A percentile compares a stretch with the other conserved stretches of the same genome.
Conservation (phyloP, 2,888 invertebrate genomes). For the Parnassius mnemosyne region DNA sequence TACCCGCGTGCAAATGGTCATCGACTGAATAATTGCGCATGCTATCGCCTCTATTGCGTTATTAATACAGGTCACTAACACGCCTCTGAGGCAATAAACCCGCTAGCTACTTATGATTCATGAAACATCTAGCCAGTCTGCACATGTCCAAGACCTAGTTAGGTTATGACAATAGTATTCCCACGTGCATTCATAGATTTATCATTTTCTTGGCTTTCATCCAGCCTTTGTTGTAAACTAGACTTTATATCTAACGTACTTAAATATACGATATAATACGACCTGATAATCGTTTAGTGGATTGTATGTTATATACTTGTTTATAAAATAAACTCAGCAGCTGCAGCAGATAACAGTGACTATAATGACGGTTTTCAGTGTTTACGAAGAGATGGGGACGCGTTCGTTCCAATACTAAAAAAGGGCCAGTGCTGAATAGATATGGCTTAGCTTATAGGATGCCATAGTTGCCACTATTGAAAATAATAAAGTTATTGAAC, state of each 20-base stretch:
- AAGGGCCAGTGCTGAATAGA: no score
- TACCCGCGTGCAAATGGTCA: slow-evolving; percentile 11
- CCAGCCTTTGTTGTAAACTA: slow-evolving; percentile 5
- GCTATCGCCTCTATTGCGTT: slow-evolving; percentile 37
- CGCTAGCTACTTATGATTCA: slow-evolving; percentile 29
- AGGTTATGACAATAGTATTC: slow-evolving; percentile 24
- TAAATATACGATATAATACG: no score
- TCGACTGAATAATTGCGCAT: slow-evolving; percentile 13
- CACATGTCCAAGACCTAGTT: slow-evolving; percentile 33
- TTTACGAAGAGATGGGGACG: no score
- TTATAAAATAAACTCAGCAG: no score
- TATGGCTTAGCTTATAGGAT: no score
- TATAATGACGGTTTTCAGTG: no score
- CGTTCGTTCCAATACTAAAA: no score
- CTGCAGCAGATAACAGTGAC: no score
- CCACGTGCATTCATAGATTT: slow-evolving; percentile 19
- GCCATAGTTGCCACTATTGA: no score
- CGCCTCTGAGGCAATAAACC: slow-evolving; percentile 25
- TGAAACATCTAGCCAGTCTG: slow-evolving; percentile 28
- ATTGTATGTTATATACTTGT: no score
- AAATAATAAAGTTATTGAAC: no score
- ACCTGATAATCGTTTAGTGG: no score
- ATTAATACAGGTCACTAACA: slow-evolving; percentile 38
- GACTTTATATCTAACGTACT: background rate
- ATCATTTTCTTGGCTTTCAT: slow-evolving; percentile 20